phyloP scores from a whole-genome alignment of 2,888 invertebrate species.

The Esperia sulphurella region DNA sequence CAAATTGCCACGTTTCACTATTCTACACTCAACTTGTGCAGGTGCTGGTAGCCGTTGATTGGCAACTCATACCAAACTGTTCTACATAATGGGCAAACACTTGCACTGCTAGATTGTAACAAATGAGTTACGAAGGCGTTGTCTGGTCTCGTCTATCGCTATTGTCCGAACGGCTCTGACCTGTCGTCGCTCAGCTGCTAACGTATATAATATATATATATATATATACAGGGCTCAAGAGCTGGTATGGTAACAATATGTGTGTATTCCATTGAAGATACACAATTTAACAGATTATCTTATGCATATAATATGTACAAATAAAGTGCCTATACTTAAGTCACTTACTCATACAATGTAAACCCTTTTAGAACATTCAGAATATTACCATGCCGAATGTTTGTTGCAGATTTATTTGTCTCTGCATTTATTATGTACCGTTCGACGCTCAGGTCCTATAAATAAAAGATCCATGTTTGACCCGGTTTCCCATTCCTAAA shows the following conservation, averaged over 20 bases:
- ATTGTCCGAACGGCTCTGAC: conserved; percentile 31
- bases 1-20: conserved; percentile 31
- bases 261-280: background rate
- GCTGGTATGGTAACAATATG: conserved; percentile 9
- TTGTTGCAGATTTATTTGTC: background rate
- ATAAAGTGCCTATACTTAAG: too few species aligned
- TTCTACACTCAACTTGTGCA: conserved; percentile 15
- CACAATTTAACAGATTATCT: too few species aligned
- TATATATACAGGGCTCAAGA: conserved; percentile 11
- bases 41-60: conserved; percentile 33
- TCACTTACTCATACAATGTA: too few species aligned
- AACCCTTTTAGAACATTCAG: too few species aligned
- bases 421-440: background rate
- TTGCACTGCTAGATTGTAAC: conserved; percentile 24
- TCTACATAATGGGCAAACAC: conserved; percentile 20
- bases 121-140: conserved; percentile 30
- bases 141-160: conserved; percentile 16
- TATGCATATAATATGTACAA: too few species aligned
- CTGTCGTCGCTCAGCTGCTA: conserved; percentile 24
- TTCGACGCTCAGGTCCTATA: background rate
- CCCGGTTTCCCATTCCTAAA: conserved; percentile 8
- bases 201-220: too few species aligned
- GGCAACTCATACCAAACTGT: conserved; percentile 21
- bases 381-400: too few species aligned
- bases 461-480: conserved; percentile 7